Base-by-base conservation (phyloP, 2,888 invertebrate species). In the Agriopis leucophaearia region DNA sequence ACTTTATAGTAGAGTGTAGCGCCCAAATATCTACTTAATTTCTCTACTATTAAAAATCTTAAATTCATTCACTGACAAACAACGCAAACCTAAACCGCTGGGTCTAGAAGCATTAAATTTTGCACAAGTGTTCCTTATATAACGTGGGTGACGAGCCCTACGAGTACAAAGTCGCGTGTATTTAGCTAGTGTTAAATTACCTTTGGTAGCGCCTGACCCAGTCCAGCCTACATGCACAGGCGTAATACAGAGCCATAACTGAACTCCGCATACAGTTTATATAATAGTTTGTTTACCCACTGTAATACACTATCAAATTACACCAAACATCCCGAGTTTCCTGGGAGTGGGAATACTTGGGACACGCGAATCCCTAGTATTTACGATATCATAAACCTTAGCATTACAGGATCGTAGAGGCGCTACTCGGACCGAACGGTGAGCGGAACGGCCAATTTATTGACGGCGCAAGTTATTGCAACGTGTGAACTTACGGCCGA, bases 311-410 rank as follows among this genome's bases (percentile, higher is more conserved):
- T 55, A 55, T 55, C 55, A 54, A 54, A 15, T 38, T 36, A 52
- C 36, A 62, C 12, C 18, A n/a, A 55, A 55, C 55, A 55, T 38
- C 45, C 38, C 27, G 27, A 45, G 8, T 35, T 47, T 15, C 47
- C 58, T 15, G 54, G 54, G n/a, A n/a, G n/a, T n/a, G n/a, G 15
- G 65, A 59, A 10, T 8, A 35, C 4, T 40, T 40, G 18, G 47
- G 54, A 64, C 54, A 35, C 35, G 47, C 58, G 52, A 52, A 57
- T 62, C 57, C 57, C 57, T 58, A 69, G 58, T 71, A 73, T 71
- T 71, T 73, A 73, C 63, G 73, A 71, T 65, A 71, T 66, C 69
- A 50, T 73, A 69, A 71, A 70, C 64, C 63, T 59, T 66, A 44
- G 64, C 67, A 63, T 67, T 67, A 67, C 68, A 56, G 59, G 55